Base-by-base conservation (phyloP, 1,140 invertebrate species). In the Phenacoccus solenopsis region DNA sequence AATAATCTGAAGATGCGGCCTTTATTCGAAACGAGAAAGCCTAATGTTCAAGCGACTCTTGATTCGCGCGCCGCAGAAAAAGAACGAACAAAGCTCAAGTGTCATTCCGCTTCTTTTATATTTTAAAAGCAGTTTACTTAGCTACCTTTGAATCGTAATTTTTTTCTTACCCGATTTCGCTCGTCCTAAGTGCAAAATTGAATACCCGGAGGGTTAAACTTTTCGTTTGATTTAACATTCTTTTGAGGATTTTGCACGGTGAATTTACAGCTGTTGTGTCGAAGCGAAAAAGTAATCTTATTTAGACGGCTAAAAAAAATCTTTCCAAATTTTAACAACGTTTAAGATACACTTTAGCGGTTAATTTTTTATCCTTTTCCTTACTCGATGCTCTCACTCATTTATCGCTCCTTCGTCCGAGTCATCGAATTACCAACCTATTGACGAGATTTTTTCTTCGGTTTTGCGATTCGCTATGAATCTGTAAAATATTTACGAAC, bases 51-150 rank as follows among this genome's bases (percentile, higher is more conserved):
- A 49, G 38, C 3, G 20, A 49, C 38, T 49, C 38, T 49, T 49
- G 38, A 49, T 49, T 49, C 20, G 3, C 16, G 38, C 38, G 16
- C 20, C 38, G 20, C 16, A n/a, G 16, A 49, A n/a, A 49, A 13
- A n/a, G 38, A 49, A 49, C 20, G 38, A 49, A 49, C 38, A 49
- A 49, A 49, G 20, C 38, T 49, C 38, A 49, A 49, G 38, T 49
- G 38, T 49, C 38, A 49, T 49, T 49, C 16, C 5, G 38, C 20
- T 49, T 49, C 16, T n/a, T 49, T 49, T 49, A 49, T 49, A 49
- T 49, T 49, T 49, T 49, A 49, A 49, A 49, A 49, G 38, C 38
- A 49, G 38, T 49, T 49, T 49, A 49, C 38, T 49, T 49, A 49
- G 38, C 38, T 49, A 49, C 20, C 38, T 49, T 49, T 49, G 38